Conservation (phyloP, 2,888 invertebrate species). For the Orthosia gracilis region DNA sequence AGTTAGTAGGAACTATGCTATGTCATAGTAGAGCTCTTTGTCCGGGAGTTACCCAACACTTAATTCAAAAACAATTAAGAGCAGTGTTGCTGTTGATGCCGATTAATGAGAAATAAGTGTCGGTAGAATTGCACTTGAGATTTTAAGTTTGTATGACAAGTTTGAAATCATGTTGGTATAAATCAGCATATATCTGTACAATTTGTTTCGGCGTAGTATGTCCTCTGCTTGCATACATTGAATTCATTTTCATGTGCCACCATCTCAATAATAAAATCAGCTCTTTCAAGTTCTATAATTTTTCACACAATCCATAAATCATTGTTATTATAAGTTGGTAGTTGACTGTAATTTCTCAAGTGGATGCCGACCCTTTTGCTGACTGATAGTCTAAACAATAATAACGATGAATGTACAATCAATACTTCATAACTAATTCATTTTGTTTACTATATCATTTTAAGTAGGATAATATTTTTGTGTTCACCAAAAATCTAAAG, state of each 20-base stretch:
- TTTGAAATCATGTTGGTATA: too few species aligned
- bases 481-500: too few species aligned
- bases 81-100: not conserved
- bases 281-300: not conserved
- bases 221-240: not conserved
- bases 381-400: not conserved
- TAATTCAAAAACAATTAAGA: not conserved
- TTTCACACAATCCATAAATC: not conserved
- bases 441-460: not conserved
- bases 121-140: slow-evolving; percentile 1
- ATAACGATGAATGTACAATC: not conserved
- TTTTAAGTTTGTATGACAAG: too few species aligned
- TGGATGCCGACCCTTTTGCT: not conserved
- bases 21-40: too few species aligned
- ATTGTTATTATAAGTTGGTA: not conserved
- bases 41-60: not conserved
- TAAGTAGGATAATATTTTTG: too few species aligned
- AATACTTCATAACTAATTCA: not conserved
- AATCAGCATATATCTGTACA: too few species aligned
- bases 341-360: not conserved
- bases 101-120: not conserved
- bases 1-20: not conserved
- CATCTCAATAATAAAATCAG: too few species aligned
- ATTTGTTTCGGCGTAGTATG: not conserved
- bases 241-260: not conserved